Evolutionary conservation across 2,113 vertebrate genomes (phyloP), one percentile per base, ranked within the genome.

Genomic region (Macaca mulatta): DNA sequence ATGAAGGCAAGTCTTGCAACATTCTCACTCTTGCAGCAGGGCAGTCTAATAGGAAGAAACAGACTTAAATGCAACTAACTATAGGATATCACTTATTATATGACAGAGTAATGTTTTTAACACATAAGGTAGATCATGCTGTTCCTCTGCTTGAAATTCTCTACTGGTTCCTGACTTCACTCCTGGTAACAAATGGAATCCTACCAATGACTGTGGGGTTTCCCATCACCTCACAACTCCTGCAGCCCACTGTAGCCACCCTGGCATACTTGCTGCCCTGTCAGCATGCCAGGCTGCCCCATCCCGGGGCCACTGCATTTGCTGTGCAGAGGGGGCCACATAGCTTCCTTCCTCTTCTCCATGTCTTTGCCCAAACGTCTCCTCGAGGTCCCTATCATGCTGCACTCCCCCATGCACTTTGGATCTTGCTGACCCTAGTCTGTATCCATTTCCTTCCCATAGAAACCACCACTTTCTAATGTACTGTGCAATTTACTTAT

Each of bases 71-170:
- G 35, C 27, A 30, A 20, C 9, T 43, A 5, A 14, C 16, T 13
- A 32, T 8, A 43, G 69, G 48, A 11, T 38, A 16, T 22, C 43
- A 6, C 8, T 17, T 3, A 13, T 6, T n/a, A 40, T 35, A 2
- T 17, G 22, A 23, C 30, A 48, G 38, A 87, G 32, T 17, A 67
- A 45, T 22, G 45, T 1, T 77, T 59, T 82, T 22, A 20, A 20
- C 11, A 6, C 8, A 0, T 2, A 3, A 9, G 5, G 55, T 9
- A 40, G 38, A 14, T 9, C 35, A 13, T 2, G 16, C 0, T 2
- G 22, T 82, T 48, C 25, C 61, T 57, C 43, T 85, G 75, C 57
- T 30, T 6, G 52, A 22, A 25, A 50, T 27, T 82, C 35, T 59
- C 48, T 35, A 22, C 45, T 30, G 7, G 35, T 8, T 72, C 59